These are phyloP conservation scores for Rhodinocichla rosea DNA, from an alignment of 2,113 vertebrate species.

Conservation along the genomic window DNA sequence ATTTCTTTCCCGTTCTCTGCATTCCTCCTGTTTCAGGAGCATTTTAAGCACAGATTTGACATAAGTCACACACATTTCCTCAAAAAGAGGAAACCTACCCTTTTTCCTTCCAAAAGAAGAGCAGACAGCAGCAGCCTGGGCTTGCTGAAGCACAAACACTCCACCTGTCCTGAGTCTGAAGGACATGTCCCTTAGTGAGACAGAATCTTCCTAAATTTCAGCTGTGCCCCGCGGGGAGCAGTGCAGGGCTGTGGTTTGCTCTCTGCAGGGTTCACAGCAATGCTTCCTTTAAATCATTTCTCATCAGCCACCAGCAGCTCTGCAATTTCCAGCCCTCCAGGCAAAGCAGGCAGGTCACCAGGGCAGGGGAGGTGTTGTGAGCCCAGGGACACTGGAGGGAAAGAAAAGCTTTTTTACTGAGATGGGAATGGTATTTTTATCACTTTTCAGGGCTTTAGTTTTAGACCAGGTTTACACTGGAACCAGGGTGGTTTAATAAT, in stretches of 20 bases:
- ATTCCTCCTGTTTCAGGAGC: not conserved
- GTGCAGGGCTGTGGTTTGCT: not conserved
- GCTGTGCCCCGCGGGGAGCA: not conserved
- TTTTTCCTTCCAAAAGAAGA: not conserved
- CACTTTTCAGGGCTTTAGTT: not conserved
- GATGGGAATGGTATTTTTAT: not conserved
- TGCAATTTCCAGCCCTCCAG: conserved; percentile 2
- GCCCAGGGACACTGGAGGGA: not conserved
- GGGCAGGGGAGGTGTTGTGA: not conserved
- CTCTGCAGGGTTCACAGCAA: not conserved
- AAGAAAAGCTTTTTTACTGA: not conserved
- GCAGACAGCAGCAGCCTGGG: not conserved
- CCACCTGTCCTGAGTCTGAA: not conserved
- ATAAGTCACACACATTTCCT: not conserved
- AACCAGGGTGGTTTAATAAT: not conserved
- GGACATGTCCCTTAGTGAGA: not conserved
- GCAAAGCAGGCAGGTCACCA: not conserved
- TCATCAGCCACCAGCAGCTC: conserved; percentile 3
- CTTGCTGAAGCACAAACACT: not conserved
- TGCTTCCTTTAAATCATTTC: not conserved
- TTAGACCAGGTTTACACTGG: not conserved
- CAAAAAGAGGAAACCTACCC: not conserved
- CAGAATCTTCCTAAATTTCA: not conserved
- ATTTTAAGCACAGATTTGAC: not conserved
- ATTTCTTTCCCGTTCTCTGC: not conserved